Conservation (phyloP, 2,113 vertebrate genomes). For the Leptodactylus fuscus region DNA sequence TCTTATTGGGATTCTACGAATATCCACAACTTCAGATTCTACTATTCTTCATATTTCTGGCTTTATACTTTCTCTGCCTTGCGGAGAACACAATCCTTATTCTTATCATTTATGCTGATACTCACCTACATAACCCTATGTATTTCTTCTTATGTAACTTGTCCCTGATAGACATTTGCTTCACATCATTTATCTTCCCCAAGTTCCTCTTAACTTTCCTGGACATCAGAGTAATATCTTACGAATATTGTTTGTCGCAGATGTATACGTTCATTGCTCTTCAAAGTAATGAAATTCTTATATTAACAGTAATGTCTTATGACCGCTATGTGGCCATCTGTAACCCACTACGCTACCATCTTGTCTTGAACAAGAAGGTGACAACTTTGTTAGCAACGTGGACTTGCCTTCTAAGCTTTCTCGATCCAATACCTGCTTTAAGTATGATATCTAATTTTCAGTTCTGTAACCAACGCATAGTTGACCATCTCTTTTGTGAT, state of each 20-base stretch:
- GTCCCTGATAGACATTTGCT: constrained; percentile 2
- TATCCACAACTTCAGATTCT: neutral
- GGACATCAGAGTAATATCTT: neutral
- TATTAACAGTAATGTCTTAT: neutral
- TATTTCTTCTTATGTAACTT: constrained; percentile 6
- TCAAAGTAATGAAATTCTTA: neutral
- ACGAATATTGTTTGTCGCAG: neutral
- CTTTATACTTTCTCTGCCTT: neutral
- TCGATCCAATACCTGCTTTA: neutral
- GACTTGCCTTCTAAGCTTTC: neutral
- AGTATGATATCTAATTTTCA: neutral
- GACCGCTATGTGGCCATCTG: constrained; percentile 9
- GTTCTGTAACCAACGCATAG: neutral
- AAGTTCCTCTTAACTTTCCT: neutral
- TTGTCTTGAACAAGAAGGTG: neutral
- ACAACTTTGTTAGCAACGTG: neutral
- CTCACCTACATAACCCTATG: constrained; percentile 18
- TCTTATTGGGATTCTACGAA: constrained; percentile 24
- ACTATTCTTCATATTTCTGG: neutral
- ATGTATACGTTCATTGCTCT: neutral
- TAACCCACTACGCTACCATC: neutral
- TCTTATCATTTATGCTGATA: neutral
- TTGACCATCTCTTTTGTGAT: constrained; percentile 3
- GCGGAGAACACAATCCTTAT: neutral
- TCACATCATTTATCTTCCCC: constrained; percentile 3